Evolutionary conservation across 2,113 vertebrate species (phyloP).

Genomic region (Esox niger): DNA sequence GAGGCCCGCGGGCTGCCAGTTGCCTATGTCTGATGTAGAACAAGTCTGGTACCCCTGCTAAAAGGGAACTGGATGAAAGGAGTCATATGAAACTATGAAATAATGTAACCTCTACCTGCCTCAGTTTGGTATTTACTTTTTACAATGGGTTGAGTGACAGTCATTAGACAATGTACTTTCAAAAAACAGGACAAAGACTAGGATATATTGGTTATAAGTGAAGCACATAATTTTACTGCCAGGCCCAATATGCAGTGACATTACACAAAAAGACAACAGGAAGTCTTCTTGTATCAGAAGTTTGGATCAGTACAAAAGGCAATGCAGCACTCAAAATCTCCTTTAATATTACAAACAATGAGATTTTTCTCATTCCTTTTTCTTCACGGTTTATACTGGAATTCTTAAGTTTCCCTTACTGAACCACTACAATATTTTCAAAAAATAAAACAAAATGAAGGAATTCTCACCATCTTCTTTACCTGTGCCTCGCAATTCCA

Average conservation of each 20-base stretch:
- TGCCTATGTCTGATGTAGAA: too few relatives aligned
- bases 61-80: too few relatives aligned
- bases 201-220: not conserved
- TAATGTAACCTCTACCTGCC: too few relatives aligned
- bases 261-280: slow-evolving; percentile 5
- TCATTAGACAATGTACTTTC: not conserved
- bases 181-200: not conserved
- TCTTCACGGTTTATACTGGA: not conserved
- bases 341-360: too few relatives aligned
- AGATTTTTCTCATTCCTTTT: too few relatives aligned
- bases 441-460: too few relatives aligned
- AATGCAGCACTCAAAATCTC: not conserved
- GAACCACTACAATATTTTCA: too few relatives aligned
- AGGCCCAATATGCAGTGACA: not conserved
- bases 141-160: not conserved
- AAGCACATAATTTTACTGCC: too few relatives aligned
- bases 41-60: too few relatives aligned
- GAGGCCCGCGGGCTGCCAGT: too few relatives aligned
- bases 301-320: not conserved
- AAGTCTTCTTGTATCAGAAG: slow-evolving; percentile 5
- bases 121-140: too few relatives aligned
- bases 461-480: slow-evolving; percentile 17
- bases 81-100: too few relatives aligned
- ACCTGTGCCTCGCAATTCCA: slow-evolving; percentile 11
- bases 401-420: not conserved